phyloP scores from a whole-genome alignment of 2,113 vertebrate species.

The Hiodon alosoides region DNA sequence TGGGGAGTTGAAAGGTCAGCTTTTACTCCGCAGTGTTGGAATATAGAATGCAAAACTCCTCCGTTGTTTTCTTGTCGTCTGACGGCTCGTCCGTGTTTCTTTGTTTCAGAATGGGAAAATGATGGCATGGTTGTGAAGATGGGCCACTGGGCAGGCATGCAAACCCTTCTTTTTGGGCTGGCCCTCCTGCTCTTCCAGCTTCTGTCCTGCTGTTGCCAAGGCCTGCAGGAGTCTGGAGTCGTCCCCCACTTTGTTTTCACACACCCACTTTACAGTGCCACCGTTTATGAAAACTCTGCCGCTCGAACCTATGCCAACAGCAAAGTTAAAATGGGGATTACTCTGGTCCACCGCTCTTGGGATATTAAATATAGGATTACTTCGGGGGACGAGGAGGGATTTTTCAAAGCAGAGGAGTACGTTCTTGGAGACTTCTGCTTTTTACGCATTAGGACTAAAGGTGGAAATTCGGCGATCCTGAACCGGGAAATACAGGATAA shows the following conservation, averaged over 20 bases:
- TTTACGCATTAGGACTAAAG: conserved; percentile 93
- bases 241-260: conserved; percentile 78
- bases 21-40: conserved; percentile 17
- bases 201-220: conserved; percentile 62
- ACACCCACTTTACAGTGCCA: conserved; percentile 81
- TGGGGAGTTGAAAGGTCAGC: conserved; percentile 28
- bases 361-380: conserved; percentile 93
- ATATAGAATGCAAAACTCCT: conserved; percentile 20
- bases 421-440: conserved; percentile 95
- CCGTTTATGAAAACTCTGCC: conserved; percentile 90
- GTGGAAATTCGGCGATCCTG: conserved; percentile 91
- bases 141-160: conserved; percentile 76
- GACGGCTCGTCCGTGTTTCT: conserved; percentile 41
- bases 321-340: conserved; percentile 87
- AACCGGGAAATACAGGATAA: conserved; percentile 95
- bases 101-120: conserved; percentile 70
- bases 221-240: conserved; percentile 48
- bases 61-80: conserved; percentile 6
- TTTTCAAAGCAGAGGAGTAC: conserved; percentile 95
- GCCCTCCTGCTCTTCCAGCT: conserved; percentile 69
- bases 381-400: conserved; percentile 92
- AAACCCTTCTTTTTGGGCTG: conserved; percentile 62
- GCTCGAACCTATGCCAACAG: conserved; percentile 91
- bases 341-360: conserved; percentile 78
- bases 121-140: conserved; percentile 87